These are phyloP conservation scores for Pterocles gutturalis DNA, from an alignment of 2,113 vertebrate species.

Conservation along the genomic window DNA sequence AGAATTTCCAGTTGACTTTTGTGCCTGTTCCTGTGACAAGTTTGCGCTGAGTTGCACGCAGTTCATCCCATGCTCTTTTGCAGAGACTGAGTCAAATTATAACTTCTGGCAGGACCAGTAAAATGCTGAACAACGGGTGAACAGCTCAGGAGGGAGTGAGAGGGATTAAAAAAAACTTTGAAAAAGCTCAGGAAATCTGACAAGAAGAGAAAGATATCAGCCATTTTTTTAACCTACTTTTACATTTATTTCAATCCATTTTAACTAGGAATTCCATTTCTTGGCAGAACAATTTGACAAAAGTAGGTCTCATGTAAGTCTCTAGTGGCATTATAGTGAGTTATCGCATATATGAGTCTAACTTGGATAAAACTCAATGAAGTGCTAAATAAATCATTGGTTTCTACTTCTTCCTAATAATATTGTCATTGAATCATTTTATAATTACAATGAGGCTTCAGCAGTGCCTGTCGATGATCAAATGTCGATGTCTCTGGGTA, in stretches of 20 bases:
- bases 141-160: neutral
- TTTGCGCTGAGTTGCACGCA: neutral
- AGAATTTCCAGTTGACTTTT: neutral
- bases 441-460: neutral
- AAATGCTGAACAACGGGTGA: neutral
- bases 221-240: conserved; percentile 40
- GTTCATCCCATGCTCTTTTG: neutral
- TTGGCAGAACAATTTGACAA: conserved; percentile 28
- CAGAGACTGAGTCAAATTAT: neutral
- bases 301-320: conserved; percentile 35
- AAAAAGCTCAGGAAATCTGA: conserved; percentile 20
- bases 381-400: conserved; percentile 37
- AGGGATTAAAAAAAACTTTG: neutral
- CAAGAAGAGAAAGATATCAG: neutral
- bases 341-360: conserved; percentile 43
- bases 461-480: neutral
- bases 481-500: neutral
- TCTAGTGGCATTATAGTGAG: neutral
- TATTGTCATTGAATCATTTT: conserved; percentile 23
- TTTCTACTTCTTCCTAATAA: conserved; percentile 38
- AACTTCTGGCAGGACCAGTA: neutral
- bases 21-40: neutral
- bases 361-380: conserved; percentile 42
- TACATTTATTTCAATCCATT: conserved; percentile 22
- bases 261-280: conserved; percentile 30